These are phyloP conservation scores for Apis dorsata DNA, from an alignment of 1,140 invertebrate genomes.

Conservation along the genomic window DNA sequence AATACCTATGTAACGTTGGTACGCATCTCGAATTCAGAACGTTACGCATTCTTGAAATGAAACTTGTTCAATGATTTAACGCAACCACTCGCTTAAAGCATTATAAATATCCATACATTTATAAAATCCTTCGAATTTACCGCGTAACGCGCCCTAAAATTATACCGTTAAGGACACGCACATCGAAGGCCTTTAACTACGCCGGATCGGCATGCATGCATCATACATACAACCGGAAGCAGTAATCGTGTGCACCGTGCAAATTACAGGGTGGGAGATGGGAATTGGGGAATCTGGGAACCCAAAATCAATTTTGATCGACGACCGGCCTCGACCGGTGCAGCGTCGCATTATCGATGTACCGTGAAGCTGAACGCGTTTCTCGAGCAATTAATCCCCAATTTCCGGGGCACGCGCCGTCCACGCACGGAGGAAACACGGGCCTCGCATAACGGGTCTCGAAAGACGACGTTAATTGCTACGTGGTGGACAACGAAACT, in stretches of 20 bases:
- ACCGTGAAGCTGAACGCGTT: neutral
- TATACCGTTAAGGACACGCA: neutral
- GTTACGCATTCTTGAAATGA: too few species aligned
- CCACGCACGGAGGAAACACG: neutral
- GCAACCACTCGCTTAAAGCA: neutral
- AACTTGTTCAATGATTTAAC: too few species aligned
- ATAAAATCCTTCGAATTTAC: neutral
- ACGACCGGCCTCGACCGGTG: neutral
- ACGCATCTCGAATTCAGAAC: too few species aligned
- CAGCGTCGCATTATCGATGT: conserved; percentile 23
- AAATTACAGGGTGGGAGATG: conserved; percentile 38
- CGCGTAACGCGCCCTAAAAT: neutral
- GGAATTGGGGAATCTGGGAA: conserved; percentile 33
- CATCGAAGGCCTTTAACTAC: neutral
- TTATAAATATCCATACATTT: neutral
- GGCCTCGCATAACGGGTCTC: neutral
- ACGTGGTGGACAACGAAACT: conserved; percentile 5
- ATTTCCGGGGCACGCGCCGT: conserved; percentile 43
- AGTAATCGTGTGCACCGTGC: conserved; percentile 8
- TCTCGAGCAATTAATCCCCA: conserved; percentile 29
- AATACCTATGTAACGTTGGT: too few species aligned
- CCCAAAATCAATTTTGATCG: conserved; percentile 41
- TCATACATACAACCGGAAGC: neutral
- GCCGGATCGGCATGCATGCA: neutral
- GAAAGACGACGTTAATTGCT: neutral